phyloP scores from a whole-genome alignment of 1,140 invertebrate genomes.

The Drosophila sechellia region DNA sequence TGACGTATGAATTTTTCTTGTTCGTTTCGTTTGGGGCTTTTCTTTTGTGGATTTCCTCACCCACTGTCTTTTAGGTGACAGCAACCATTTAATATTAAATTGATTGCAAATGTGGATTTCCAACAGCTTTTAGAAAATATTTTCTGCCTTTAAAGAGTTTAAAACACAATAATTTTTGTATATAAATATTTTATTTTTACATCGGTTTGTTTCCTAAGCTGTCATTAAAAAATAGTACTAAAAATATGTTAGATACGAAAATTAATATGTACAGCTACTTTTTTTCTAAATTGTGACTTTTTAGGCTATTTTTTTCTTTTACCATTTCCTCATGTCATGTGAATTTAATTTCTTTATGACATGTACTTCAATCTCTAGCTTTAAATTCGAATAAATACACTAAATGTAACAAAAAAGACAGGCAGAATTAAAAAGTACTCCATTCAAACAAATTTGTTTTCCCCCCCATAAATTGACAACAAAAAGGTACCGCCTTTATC shows the following conservation, averaged over 20 bases:
- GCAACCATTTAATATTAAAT: conserved; percentile 35
- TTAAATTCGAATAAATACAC: too few species aligned
- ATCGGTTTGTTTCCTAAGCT: too few species aligned
- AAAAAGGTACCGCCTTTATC: not conserved
- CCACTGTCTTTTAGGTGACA: conserved; percentile 25
- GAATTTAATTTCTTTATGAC: too few species aligned
- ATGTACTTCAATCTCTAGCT: too few species aligned
- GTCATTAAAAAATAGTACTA: too few species aligned
- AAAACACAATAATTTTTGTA: not conserved
- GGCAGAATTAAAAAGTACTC: too few species aligned
- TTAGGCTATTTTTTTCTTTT: too few species aligned
- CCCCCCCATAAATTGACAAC: not conserved
- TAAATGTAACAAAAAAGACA: too few species aligned
- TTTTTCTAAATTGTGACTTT: not conserved
- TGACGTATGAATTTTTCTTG: conserved; percentile 37
- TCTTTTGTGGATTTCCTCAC: conserved; percentile 17
- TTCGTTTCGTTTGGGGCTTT: conserved; percentile 23
- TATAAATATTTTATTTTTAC: not conserved
- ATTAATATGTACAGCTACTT: too few species aligned
- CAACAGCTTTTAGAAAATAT: not conserved
- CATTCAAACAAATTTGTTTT: too few species aligned
- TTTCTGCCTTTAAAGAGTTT: not conserved
- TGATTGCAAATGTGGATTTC: conserved; percentile 27
- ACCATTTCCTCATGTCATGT: too few species aligned
- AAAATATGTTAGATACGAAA: too few species aligned